Conservation (phyloP, 2,113 vertebrate genomes). For the Acanthochromis polyacanthus region DNA sequence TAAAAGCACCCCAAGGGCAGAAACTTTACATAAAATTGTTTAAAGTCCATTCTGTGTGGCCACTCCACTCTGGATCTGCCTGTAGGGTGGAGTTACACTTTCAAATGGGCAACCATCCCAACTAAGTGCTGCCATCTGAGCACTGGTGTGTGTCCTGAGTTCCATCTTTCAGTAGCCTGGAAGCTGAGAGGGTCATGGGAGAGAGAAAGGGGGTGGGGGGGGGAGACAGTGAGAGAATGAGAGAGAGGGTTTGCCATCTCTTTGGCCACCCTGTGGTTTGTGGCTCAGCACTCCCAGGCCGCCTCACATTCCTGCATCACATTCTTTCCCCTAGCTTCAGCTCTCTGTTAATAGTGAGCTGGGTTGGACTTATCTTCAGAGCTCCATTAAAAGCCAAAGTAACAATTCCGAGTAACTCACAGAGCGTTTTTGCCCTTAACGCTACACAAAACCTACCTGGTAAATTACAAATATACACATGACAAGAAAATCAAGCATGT, state of each 20-base stretch:
- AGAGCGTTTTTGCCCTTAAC: not conserved
- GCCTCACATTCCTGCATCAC: constrained; percentile 58
- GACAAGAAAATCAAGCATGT: no score
- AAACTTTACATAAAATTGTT: constrained; percentile 71
- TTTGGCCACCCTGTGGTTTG: constrained; percentile 75
- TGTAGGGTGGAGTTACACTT: constrained; percentile 75
- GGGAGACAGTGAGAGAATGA: constrained; percentile 15
- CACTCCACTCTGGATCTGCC: constrained; percentile 62
- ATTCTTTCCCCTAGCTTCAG: constrained; percentile 70
- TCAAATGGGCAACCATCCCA: constrained; percentile 66
- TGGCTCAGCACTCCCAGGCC: constrained; percentile 61
- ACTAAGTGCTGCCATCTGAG: constrained; percentile 77
- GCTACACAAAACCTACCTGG: not conserved
- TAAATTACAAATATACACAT: not conserved
- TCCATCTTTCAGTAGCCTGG: constrained; percentile 69
- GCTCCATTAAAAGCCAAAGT: constrained; percentile 13
- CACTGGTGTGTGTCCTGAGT: constrained; percentile 64
- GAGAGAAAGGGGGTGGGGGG: constrained; percentile 1
- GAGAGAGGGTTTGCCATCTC: constrained; percentile 31
- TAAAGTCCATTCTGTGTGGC: constrained; percentile 57
- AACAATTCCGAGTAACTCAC: not conserved
- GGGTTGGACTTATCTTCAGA: constrained; percentile 42
- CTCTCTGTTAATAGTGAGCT: constrained; percentile 46
- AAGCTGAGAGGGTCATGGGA: constrained; percentile 58
- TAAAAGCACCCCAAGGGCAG: constrained; percentile 68